Base-by-base conservation (phyloP, 2,888 invertebrate genomes). In the Thumatha senex region DNA sequence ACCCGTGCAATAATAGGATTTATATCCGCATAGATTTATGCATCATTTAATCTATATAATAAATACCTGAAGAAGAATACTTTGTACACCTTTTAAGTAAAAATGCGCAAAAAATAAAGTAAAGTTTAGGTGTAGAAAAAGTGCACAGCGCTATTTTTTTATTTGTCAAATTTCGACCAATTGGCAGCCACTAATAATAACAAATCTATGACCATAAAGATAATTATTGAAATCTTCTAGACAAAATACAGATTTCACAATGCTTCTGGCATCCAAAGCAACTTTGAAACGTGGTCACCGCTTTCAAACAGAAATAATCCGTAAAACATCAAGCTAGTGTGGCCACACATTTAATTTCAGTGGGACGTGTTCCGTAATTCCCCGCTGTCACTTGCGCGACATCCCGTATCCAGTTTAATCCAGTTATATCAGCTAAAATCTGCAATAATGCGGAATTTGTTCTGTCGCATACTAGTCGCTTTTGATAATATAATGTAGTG, bases 391-490 rank as follows among this genome's bases (percentile, higher is more conserved):
- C 59, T 63, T 66, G 70, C 61, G 63, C 58, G 61, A 67, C 74
- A 63, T 63, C 54, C 58, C 58, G 63, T 61, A 69, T 63, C 67
- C 75, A 29, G 63, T 60, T 62, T 73, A 76, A 75, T 75, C 76
- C 72, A 61, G 65, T 72, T 70, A 70, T 72, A 73, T 73, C 73
- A 62, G 64, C 64, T 69, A 68, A 70, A 72, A 73, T 74, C 72
- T 72, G 72, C 65, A 70, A 70, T 75, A 75, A 77, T 75, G 67
- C 67, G 50, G 66, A 70, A 70, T 74, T 74, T 71, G 71, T 69
- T 67, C 60, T 44, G 54, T 54, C 58, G 59, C 67, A 63, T 59
- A 55, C 49, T 61, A 43, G 8, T 43, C 51, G 51, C 42, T 63
- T 61, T 61, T 57, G 57, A 62, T 58, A 44, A 62, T 58, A 44